Percentiles rank a stretch among this genome's conserved stretches.
Evolutionary conservation across 2,113 vertebrate genomes (phyloP).

Genomic region (Isichthys henryi): DNA sequence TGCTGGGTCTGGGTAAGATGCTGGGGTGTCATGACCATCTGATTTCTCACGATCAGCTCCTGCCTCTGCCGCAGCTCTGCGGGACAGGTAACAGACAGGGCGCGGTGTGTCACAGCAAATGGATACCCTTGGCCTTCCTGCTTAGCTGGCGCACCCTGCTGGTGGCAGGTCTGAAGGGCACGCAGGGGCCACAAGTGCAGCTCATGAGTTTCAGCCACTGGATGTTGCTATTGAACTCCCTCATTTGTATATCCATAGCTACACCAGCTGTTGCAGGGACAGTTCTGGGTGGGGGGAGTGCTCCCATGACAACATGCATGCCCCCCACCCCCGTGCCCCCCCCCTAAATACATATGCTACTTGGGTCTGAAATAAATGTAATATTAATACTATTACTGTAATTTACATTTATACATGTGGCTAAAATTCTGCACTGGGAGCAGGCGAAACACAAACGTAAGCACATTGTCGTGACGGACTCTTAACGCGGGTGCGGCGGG

Average conservation of each 20-base stretch:
- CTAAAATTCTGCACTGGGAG: no score
- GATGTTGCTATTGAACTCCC: not conserved
- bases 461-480: no score
- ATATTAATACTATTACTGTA: no score
- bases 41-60: constrained; percentile 81
- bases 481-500: no score
- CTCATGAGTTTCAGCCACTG: not conserved
- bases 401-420: no score
- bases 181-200: not conserved
- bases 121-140: not conserved
- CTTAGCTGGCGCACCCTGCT: not conserved
- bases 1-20: constrained; percentile 70
- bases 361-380: no score
- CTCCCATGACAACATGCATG: not conserved
- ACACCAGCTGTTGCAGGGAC: not conserved
- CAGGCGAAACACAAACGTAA: no score
- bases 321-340: no score
- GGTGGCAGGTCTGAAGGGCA: not conserved
- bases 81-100: not conserved
- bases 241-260: not conserved
- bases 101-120: not conserved
- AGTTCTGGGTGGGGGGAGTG: not conserved
- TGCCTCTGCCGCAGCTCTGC: constrained; percentile 78
- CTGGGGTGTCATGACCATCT: constrained; percentile 80
- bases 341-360: not conserved